Base-by-base conservation (phyloP, 1,140 invertebrate species). In the Ylistrum balloti region DNA sequence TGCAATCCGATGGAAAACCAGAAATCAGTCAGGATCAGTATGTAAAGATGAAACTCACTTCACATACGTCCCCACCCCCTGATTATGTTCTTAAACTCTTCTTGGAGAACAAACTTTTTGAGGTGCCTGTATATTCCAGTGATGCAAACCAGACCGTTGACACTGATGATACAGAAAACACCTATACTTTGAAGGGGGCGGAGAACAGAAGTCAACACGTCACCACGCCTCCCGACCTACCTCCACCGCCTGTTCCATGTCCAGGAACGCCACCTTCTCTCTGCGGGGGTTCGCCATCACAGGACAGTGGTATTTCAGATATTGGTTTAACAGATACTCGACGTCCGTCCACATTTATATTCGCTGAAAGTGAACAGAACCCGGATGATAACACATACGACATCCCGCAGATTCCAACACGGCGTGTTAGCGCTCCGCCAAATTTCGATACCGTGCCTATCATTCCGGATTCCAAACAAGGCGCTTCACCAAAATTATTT, bases 381-480 rank as follows among this genome's bases (percentile, higher is more conserved):
- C 28, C 32, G 34, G 89, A 88, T 38, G 87, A 88, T 22, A 33
- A 90, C 9, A 90, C 87, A 10, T 88, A 90, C 85, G 87, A 85
- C 34, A 41, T 88, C 28, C 90, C 90, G 11, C 33, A 45, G 33
- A 33, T 90, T 86, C 87, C 48, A 33, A 34, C 87, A 20, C 56
- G 90, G 88, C 45, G 90, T 15, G 90, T 41, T 22, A 90, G 90
- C 88, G 90, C 90, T 22, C 90, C 90, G 32, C 48, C 90, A 17
- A 87, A 38, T 22, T 90, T 48, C 33, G 33, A 34, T 38, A 34
- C 33, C n/a, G 10, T 86, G 10, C n/a, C 33, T 7, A 0, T 74
- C 56, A 74, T 74, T n/a, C n/a, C 22, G 28, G 56, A 74, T 74
- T 74, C 56, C 5, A 74, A 74, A 28, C 56, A 5, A 28, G 56